A percentile compares a stretch with the other conserved stretches of the same genome.
phyloP scores from a whole-genome alignment of 2,888 invertebrate species.

The Arrhopalites spinosus region DNA sequence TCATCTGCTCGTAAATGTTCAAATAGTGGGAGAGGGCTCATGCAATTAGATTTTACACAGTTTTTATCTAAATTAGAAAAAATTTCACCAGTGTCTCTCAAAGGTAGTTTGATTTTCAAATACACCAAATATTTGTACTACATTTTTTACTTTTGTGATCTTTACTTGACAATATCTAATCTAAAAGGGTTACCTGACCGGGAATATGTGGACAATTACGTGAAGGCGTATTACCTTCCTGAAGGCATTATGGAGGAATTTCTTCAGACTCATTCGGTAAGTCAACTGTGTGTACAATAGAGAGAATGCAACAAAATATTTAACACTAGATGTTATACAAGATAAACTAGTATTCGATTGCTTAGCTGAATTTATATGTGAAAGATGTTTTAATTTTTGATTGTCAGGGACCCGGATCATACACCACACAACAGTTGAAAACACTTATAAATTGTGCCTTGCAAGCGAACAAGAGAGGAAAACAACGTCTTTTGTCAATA shows the following conservation, averaged over 20 bases:
- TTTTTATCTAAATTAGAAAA: constrained; percentile 87
- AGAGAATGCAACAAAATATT: not conserved
- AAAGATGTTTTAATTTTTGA: not conserved
- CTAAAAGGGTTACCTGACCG: constrained; percentile 74
- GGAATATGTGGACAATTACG: constrained; percentile 89
- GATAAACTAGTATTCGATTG: not conserved
- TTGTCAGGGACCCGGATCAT: not conserved
- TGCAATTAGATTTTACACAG: constrained; percentile 97
- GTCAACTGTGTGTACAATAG: constrained; percentile 29
- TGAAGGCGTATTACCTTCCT: constrained; percentile 95
- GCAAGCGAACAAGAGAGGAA: constrained; percentile 83
- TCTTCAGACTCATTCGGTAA: constrained; percentile 78
- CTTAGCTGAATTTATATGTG: not conserved
- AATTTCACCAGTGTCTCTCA: constrained; percentile 78
- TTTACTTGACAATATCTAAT: no score
- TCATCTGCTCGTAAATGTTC: constrained; percentile 91
- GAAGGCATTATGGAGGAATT: constrained; percentile 86
- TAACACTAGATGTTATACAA: not conserved
- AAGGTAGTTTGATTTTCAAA: no score
- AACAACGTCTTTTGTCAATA: constrained; percentile 75
- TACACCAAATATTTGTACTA: no score
- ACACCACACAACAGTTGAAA: constrained; percentile 72
- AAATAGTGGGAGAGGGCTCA: constrained; percentile 92
- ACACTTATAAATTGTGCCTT: constrained; percentile 84
- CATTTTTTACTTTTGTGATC: no score